Evolutionary conservation across 2,888 invertebrate genomes (phyloP).

Genomic region (Drosophila dives): DNA sequence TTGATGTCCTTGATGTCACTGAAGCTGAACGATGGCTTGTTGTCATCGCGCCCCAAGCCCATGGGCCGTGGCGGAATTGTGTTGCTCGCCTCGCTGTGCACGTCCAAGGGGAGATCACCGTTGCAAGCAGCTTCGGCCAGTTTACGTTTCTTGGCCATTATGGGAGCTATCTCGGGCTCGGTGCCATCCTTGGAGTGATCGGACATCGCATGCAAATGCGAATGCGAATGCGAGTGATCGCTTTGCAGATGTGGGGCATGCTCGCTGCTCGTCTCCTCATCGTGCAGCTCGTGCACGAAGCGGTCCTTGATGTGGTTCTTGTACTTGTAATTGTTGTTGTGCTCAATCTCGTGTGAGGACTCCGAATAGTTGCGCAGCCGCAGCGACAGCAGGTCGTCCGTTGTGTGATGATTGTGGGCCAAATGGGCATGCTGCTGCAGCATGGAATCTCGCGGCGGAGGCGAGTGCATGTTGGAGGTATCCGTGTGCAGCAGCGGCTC

Average conservation of each 20-base stretch:
- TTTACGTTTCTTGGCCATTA: conserved; percentile 83
- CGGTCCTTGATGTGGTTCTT: conserved; percentile 97
- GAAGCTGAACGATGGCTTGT: conserved; percentile 78
- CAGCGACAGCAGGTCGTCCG: conserved; percentile 78
- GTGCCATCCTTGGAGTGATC: conserved; percentile 84
- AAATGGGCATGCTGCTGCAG: conserved; percentile 66
- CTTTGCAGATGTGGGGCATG: conserved; percentile 82
- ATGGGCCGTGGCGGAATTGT: conserved; percentile 38
- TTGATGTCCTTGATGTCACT: conserved; percentile 81
- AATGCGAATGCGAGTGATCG: conserved; percentile 83
- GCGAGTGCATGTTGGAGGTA: conserved; percentile 83
- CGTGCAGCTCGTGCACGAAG: conserved; percentile 87
- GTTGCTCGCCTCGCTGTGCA: conserved; percentile 53
- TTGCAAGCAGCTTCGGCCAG: conserved; percentile 72
- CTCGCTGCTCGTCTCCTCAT: conserved; percentile 85
- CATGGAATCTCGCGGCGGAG: conserved; percentile 79
- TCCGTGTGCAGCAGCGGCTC: conserved; percentile 83
- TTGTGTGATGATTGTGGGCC: conserved; percentile 71
- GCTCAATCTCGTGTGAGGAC: conserved; percentile 85
- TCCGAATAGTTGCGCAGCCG: conserved; percentile 85
- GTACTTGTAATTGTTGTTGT: conserved; percentile 92
- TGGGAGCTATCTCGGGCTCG: conserved; percentile 83
- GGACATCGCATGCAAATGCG: conserved; percentile 81
- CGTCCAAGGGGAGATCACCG: conserved; percentile 50
- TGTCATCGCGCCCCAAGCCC: conserved; percentile 65